Conservation (phyloP, 2,113 vertebrate genomes). For the Colistium nudipinnis region DNA sequence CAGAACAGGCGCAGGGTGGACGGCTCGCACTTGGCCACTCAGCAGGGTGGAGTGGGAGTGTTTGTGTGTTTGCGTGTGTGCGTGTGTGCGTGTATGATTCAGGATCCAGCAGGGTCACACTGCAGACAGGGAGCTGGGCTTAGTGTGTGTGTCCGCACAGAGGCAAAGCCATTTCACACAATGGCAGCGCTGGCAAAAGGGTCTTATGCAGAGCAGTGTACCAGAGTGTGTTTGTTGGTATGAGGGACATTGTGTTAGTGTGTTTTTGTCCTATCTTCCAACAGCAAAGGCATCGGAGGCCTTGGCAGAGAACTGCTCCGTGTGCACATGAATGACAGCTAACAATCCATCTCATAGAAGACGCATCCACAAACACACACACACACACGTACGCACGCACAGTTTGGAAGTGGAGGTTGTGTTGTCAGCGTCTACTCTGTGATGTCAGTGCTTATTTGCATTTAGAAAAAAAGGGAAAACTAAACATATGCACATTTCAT, state of each 20-base stretch:
- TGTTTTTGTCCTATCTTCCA: slow-evolving; percentile 40
- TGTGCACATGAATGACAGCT: slow-evolving; percentile 65
- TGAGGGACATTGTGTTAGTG: slow-evolving; percentile 19
- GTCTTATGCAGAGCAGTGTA: slow-evolving; percentile 48
- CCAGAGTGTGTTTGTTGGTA: slow-evolving; percentile 20
- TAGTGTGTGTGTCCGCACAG: slow-evolving; percentile 32
- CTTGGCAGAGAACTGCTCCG: slow-evolving; percentile 52
- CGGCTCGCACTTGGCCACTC: slow-evolving; percentile 54
- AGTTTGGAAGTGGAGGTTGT: not conserved
- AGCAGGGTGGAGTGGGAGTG: slow-evolving; percentile 42
- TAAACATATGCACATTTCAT: no score
- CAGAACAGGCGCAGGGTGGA: slow-evolving; percentile 43
- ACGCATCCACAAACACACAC: slow-evolving; percentile 19
- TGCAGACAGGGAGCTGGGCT: slow-evolving; percentile 68
- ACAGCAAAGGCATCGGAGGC: slow-evolving; percentile 43
- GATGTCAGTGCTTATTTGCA: no score
- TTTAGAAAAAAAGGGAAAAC: no score
- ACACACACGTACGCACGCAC: not conserved
- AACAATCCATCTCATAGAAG: slow-evolving; percentile 58
- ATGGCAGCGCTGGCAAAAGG: slow-evolving; percentile 54
- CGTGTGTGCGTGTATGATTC: slow-evolving; percentile 39
- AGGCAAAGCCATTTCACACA: slow-evolving; percentile 63
- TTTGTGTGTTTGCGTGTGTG: not conserved
- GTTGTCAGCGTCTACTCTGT: no score
- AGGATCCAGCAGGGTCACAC: slow-evolving; percentile 68